Percentiles rank a stretch among this genome's conserved stretches.
phyloP scores from a whole-genome alignment of 2,888 invertebrate genomes.

The Drosophila greeni region DNA sequence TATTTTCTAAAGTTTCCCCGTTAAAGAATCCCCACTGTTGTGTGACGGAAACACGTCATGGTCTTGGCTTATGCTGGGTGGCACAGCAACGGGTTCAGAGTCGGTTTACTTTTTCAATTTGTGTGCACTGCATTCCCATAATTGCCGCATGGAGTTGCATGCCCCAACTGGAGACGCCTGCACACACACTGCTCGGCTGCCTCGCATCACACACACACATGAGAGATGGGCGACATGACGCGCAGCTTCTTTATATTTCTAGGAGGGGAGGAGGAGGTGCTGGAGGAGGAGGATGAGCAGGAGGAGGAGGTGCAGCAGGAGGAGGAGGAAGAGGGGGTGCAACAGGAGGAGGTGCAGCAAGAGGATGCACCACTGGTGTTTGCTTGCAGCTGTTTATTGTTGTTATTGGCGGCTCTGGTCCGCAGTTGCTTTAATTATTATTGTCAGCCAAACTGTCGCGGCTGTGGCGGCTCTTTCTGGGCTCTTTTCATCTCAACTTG shows the following conservation, averaged over 20 bases:
- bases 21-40: conserved; percentile 10
- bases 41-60: conserved; percentile 28
- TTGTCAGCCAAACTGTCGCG: conserved; percentile 63
- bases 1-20: neutral
- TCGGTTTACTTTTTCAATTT: conserved; percentile 67
- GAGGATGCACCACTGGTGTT: conserved; percentile 48
- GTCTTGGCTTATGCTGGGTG: conserved; percentile 31
- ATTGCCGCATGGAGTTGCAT: conserved; percentile 54
- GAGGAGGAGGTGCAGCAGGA: conserved; percentile 48
- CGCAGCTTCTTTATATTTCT: conserved; percentile 52
- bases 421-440: conserved; percentile 69
- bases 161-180: conserved; percentile 21
- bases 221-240: conserved; percentile 38
- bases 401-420: conserved; percentile 23
- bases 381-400: conserved; percentile 46
- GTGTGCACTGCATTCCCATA: conserved; percentile 61
- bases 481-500: conserved; percentile 21
- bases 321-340: conserved; percentile 26
- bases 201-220: conserved; percentile 12
- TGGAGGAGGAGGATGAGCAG: conserved; percentile 33
- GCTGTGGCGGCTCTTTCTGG: conserved; percentile 28
- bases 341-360: conserved; percentile 35
- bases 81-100: conserved; percentile 14
- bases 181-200: conserved; percentile 20
- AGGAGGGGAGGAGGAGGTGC: conserved; percentile 32